phyloP scores from a whole-genome alignment of 1,140 invertebrate genomes.

The Dendrolimus kikuchii region DNA sequence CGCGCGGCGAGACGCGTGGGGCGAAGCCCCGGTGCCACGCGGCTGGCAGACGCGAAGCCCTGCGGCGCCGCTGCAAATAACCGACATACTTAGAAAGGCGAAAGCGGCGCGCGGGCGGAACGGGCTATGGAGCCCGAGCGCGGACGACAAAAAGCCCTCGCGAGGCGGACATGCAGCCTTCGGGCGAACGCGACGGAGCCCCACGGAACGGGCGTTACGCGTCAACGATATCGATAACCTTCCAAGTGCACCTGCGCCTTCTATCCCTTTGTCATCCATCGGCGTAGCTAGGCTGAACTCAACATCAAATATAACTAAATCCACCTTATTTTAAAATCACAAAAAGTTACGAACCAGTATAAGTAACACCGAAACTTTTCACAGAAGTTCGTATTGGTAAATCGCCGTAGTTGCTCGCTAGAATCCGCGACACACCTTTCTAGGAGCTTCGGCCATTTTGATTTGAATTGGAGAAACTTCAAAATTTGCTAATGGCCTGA shows the following conservation, averaged over 20 bases:
- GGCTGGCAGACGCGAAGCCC: constrained; percentile 49
- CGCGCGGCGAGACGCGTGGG: constrained; percentile 61
- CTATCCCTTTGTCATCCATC: constrained; percentile 24
- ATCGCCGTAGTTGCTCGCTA: constrained; percentile 42
- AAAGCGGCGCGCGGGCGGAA: constrained; percentile 46
- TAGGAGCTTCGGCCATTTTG: constrained; percentile 65
- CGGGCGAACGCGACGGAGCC: constrained; percentile 57
- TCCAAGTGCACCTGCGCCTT: constrained; percentile 10
- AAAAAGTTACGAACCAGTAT: constrained; percentile 69
- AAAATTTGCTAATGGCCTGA: neutral
- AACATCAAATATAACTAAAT: constrained; percentile 53
- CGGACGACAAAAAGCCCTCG: constrained; percentile 42
- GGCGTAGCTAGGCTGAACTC: constrained; percentile 43
- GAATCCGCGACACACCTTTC: constrained; percentile 62
- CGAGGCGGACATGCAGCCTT: constrained; percentile 58
- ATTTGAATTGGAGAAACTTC: constrained; percentile 20
- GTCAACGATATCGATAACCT: constrained; percentile 27
- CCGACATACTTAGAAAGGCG: constrained; percentile 61
- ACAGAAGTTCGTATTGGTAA: constrained; percentile 55
- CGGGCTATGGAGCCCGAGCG: constrained; percentile 34
- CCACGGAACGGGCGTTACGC: constrained; percentile 44
- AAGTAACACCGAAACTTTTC: constrained; percentile 60
- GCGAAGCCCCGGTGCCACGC: constrained; percentile 56
- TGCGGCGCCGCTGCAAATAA: constrained; percentile 59
- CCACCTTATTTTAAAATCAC: constrained; percentile 65